Evolutionary conservation across 2,888 invertebrate genomes (phyloP), one percentile per base, ranked within the genome.

Genomic region (Lasioglossum zephyrum): DNA sequence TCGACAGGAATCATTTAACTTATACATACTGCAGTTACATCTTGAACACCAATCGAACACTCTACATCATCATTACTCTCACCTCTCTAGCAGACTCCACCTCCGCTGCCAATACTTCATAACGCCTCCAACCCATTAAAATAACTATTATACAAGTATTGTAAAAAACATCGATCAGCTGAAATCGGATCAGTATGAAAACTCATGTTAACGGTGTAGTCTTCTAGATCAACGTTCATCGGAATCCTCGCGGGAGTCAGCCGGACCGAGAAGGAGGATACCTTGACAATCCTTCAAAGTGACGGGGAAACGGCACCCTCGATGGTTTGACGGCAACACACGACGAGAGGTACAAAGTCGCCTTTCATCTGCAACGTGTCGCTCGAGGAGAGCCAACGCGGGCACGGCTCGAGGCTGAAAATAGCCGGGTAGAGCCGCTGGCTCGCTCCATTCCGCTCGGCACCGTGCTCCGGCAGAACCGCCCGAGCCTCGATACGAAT

Each of bases 401-500:
- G 77, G 85, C 82, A 88, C 87, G 89, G 90, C 90, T 90, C 90
- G 90, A 90, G 85, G 90, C 90, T 88, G 88, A 90, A 90, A 90
- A 90, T 90, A 90, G 87, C 90, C 76, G 66, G 11, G 79, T 66
- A 84, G 87, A 87, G 88, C 80, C 91, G 91, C 91, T 92, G 88
- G 91, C 81, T 89, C 73, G 82, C 69, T 82, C 91, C 91, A 91
- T 87, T 89, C 91, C 86, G 89, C 88, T 89, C 88, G 87, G 88
- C 87, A 86, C 86, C 85, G 89, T 90, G 89, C 89, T 88, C 91
- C 89, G 89, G 87, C 91, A 92, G 90, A 92, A 89, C 92, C 90
- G 91, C 88, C 89, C 90, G 90, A 92, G 92, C 92, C 90, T 90
- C 91, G 92, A 91, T 87, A 89, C 92, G 92, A 92, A 89, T 91